Percentiles rank a stretch among this genome's conserved stretches.
Conservation (phyloP, 2,113 vertebrate species). For the Ploceus nigricollis region DNA sequence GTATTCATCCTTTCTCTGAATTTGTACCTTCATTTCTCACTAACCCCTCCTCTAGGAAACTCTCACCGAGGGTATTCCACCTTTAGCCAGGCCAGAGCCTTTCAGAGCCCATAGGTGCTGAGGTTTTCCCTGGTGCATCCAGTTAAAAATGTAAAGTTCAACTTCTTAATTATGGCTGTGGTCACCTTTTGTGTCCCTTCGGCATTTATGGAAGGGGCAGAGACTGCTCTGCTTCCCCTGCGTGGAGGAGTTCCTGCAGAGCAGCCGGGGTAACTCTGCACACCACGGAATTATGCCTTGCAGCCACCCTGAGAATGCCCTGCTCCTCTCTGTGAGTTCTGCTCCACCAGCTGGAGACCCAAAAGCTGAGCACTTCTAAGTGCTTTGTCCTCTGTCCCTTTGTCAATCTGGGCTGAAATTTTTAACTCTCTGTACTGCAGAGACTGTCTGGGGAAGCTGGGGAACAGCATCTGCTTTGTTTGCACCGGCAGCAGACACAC, state of each 20-base stretch:
- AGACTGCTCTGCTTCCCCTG: accelerated
- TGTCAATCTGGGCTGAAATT: neutral
- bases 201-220: neutral
- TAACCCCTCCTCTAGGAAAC: neutral
- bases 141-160: neutral
- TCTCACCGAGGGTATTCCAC: neutral
- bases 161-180: neutral
- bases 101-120: neutral
- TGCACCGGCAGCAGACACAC: neutral
- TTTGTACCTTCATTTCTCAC: neutral
- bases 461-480: neutral
- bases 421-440: neutral
- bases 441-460: neutral
- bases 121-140: neutral
- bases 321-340: neutral
- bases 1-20: neutral
- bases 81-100: neutral
- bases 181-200: neutral
- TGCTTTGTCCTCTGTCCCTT: neutral
- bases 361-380: neutral
- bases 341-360: neutral
- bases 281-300: neutral
- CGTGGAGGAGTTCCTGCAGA: neutral
- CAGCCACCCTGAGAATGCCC: neutral
- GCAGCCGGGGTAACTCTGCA: neutral